Percentiles rank a stretch among this genome's conserved stretches.
phyloP scores from a whole-genome alignment of 2,888 invertebrate species.

The Nephrotoma guestfalica region DNA sequence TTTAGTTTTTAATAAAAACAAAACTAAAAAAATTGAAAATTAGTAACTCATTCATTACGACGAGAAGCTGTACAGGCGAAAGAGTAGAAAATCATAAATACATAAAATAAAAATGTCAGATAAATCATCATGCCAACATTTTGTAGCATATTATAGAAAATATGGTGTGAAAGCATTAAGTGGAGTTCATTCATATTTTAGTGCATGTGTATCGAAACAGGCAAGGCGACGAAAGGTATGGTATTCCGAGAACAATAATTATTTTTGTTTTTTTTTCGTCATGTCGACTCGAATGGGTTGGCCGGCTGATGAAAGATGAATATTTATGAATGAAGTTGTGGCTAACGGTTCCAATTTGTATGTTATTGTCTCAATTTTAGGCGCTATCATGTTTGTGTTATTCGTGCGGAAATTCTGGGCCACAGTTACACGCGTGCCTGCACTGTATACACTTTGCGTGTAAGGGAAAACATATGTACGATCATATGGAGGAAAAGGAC shows the following conservation, averaged over 20 bases:
- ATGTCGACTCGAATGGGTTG: background rate
- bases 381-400: conserved; percentile 69
- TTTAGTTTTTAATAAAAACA: background rate
- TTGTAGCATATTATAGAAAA: conserved; percentile 28
- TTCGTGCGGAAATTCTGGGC: conserved; percentile 60
- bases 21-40: background rate
- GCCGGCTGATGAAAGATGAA: background rate
- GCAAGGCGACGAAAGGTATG: conserved; percentile 69
- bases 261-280: background rate
- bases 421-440: conserved; percentile 67
- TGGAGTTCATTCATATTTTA: conserved; percentile 74
- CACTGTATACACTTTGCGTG: conserved; percentile 93
- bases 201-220: conserved; percentile 64
- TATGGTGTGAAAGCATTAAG: conserved; percentile 33
- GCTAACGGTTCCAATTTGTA: background rate
- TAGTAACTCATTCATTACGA: background rate
- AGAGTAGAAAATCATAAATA: background rate
- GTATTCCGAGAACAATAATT: conserved; percentile 1
- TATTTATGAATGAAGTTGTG: background rate
- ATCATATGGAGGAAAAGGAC: conserved; percentile 67
- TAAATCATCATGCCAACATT: conserved; percentile 27
- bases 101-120: conserved; percentile 21
- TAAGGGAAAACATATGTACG: conserved; percentile 70
- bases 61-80: background rate
- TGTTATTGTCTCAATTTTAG: conserved; percentile 35